Evolutionary conservation across 2,113 vertebrate species (phyloP), one percentile per base, ranked within the genome.

Genomic region (Eolophus roseicapilla): DNA sequence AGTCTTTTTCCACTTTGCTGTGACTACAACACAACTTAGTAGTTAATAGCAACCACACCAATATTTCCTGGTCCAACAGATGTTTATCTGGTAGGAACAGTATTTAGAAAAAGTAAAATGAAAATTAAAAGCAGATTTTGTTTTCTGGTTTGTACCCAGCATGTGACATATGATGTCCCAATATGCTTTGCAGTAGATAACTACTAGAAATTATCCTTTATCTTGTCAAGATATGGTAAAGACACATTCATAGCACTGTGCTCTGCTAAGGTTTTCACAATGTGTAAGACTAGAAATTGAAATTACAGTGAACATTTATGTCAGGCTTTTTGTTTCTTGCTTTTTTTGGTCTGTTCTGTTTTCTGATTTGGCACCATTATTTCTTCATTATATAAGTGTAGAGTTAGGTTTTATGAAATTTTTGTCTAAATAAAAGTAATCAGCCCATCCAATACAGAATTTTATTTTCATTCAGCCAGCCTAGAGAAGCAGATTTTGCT

Each of bases 351-450:
- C 89, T 73, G 17, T 82, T 85, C 65, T 88, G 47, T 81, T 55
- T 83, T 70, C 82, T 90, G 46, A 77, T 94, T 77, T 91, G 75
- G 8, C 90, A 88, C 23, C 15, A 80, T 90, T 87, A 89, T 82
- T 83, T 91, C 73, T 90, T 91, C 43, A 23, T 59, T 92, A 43
- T 35, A 52, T 49, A 37, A 69, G 18, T 90, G 33, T 52, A 63
- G 31, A 60, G 5, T 52, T 52, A 76, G 55, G 20, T 35, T 80
- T 77, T 8, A 29, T 62, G 57, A 46, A 0, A 91, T 89, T 92
- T 92, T 93, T 65, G 31, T 68, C 44, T 88, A 90, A 95, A 90
- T 90, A 85, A 93, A 92, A 92, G n/a, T 68, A 93, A 87, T 88
- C 65, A 96, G 49, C 24, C 19, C 47, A 60, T 44, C 29, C 50